Evolutionary conservation across 2,888 invertebrate genomes (phyloP).

Genomic region (Limulus polyphemus): DNA sequence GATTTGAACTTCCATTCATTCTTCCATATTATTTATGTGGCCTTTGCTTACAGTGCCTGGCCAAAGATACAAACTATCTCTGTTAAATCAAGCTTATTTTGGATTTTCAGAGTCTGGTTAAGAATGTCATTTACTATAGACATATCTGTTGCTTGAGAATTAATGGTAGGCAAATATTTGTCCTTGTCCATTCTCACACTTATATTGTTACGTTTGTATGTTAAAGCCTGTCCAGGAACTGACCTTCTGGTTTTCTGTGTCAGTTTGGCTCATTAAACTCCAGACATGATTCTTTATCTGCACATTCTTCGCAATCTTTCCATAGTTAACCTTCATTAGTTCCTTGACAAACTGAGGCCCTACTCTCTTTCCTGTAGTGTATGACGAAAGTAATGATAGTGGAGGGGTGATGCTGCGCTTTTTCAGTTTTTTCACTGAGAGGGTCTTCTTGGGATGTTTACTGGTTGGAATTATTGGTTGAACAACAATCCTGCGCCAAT

Average conservation of each 20-base stretch:
- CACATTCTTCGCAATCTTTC: no score
- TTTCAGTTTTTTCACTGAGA: neutral
- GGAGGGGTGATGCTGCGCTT: neutral
- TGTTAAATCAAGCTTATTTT: neutral
- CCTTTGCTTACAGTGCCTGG: constrained; percentile 27
- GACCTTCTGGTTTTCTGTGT: constrained; percentile 12
- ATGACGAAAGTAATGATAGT: neutral
- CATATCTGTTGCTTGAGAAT: neutral
- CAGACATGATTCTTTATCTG: neutral
- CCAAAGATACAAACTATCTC: constrained; percentile 2
- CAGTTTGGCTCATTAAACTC: neutral
- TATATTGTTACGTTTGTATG: constrained; percentile 9
- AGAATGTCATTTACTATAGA: neutral
- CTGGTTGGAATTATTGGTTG: constrained; percentile 15
- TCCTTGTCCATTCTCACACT: constrained; percentile 10
- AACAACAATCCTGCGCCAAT: constrained; percentile 24
- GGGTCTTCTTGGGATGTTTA: constrained; percentile 8
- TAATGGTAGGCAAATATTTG: constrained; percentile 13
- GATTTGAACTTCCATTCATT: constrained; percentile 11
- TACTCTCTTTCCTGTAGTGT: neutral
- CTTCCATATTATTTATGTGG: constrained; percentile 24
- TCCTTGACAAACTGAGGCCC: neutral
- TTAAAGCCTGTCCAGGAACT: constrained; percentile 23
- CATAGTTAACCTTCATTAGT: no score
- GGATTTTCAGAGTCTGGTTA: neutral